Conservation (phyloP, 2,888 invertebrate species). For the Aspidiotus destructor region DNA sequence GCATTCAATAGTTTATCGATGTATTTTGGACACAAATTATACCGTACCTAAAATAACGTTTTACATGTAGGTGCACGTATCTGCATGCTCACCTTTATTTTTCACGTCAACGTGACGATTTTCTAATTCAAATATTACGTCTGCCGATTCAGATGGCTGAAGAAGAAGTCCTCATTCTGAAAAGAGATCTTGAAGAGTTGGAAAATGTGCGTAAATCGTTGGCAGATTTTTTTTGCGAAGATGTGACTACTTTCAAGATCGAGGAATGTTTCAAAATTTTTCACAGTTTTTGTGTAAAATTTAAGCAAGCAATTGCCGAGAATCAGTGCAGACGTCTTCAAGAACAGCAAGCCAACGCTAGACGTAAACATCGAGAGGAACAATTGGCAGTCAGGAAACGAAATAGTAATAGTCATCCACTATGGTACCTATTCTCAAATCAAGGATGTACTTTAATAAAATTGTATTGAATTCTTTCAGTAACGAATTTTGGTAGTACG, state of each 20-base stretch:
- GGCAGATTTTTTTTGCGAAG: slow-evolving; percentile 91
- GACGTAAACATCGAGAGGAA: slow-evolving; percentile 65
- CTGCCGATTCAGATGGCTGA: slow-evolving; percentile 55
- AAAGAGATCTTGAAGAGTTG: slow-evolving; percentile 70
- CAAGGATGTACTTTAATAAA: too few relatives aligned
- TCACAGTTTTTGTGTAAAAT: slow-evolving; percentile 77
- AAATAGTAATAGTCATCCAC: slow-evolving; percentile 45
- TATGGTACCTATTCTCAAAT: slow-evolving; percentile 35
- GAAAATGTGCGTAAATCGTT: slow-evolving; percentile 69
- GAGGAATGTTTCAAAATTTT: slow-evolving; percentile 90
- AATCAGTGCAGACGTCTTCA: slow-evolving; percentile 71
- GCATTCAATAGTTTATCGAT: too few relatives aligned
- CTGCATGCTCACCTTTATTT: neutral
- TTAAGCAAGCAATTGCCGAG: slow-evolving; percentile 71
- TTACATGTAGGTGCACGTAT: neutral
- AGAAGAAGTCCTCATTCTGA: slow-evolving; percentile 63
- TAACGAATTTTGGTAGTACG: slow-evolving; percentile 24
- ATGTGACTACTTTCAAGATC: slow-evolving; percentile 74
- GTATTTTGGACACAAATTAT: too few relatives aligned
- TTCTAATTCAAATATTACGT: slow-evolving; percentile 22
- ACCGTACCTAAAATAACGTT: slow-evolving; percentile 4
- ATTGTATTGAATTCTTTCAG: slow-evolving; percentile 1
- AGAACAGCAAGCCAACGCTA: slow-evolving; percentile 75
- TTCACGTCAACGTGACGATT: neutral
- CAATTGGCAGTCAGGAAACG: slow-evolving; percentile 53